Evolutionary conservation across 2,113 vertebrate genomes (phyloP).

Genomic region (Alouatta palliata): DNA sequence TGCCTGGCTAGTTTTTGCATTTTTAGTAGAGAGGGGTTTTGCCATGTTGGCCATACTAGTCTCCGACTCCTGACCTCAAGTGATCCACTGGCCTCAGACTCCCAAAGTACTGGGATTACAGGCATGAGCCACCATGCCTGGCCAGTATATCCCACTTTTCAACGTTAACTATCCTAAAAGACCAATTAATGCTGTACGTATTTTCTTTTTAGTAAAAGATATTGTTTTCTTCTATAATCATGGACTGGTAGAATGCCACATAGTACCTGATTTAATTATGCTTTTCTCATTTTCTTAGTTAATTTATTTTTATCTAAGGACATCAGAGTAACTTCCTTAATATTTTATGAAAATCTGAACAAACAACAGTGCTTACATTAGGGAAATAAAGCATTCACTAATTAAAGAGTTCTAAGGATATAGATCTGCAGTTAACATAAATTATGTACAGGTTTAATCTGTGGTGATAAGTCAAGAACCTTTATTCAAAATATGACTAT

Average conservation of each 20-base stretch:
- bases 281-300: conserved; percentile 33
- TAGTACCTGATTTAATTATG: conserved; percentile 29
- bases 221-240: conserved; percentile 25
- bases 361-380: conserved; percentile 30
- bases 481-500: not conserved
- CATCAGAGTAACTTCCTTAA: conserved; percentile 49
- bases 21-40: no score
- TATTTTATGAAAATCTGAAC: conserved; percentile 57
- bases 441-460: not conserved
- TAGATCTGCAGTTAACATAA: not conserved
- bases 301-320: conserved; percentile 64
- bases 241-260: not conserved
- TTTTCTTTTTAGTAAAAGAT: conserved; percentile 11
- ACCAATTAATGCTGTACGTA: not conserved
- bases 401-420: conserved; percentile 2
- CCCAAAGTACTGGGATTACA: no score
- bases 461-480: not conserved
- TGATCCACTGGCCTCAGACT: no score
- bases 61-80: no score
- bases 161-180: not conserved
- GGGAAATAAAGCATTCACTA: conserved; percentile 44
- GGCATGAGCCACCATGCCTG: no score
- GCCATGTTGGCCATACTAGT: no score
- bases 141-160: not conserved
- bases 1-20: no score